phyloP scores from a whole-genome alignment of 2,888 invertebrate genomes.

The Caenorhabditis sp. region DNA sequence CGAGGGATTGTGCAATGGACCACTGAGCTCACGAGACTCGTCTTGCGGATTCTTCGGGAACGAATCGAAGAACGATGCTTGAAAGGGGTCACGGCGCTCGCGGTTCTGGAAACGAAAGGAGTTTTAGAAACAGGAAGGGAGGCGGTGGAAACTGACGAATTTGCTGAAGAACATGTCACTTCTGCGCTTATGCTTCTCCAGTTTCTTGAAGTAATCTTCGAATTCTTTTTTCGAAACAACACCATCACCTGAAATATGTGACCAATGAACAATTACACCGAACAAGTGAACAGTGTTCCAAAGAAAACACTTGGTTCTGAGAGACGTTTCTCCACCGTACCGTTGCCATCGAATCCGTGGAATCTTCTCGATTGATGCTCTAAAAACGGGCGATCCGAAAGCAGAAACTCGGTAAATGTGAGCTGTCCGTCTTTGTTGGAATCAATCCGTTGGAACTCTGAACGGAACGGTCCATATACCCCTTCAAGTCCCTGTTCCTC shows the following conservation, averaged over 20 bases:
- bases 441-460: constrained; percentile 80
- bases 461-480: too few species aligned
- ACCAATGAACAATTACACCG: too few species aligned
- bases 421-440: constrained; percentile 74
- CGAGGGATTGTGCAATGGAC: constrained; percentile 50
- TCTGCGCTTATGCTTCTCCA: constrained; percentile 67
- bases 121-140: too few species aligned
- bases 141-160: constrained; percentile 45
- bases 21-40: constrained; percentile 52
- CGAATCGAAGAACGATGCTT: constrained; percentile 56
- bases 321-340: too few species aligned
- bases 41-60: constrained; percentile 57
- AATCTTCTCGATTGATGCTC: constrained; percentile 70
- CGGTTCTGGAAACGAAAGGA: constrained; percentile 44
- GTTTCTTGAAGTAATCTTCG: constrained; percentile 72
- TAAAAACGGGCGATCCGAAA: constrained; percentile 78
- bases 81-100: constrained; percentile 62
- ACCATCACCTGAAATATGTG: constrained; percentile 71
- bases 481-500: too few species aligned
- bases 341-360: constrained; percentile 65
- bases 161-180: constrained; percentile 64
- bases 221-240: constrained; percentile 76
- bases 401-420: constrained; percentile 79
- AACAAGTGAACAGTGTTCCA: not conserved
- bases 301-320: too few species aligned